Evolutionary conservation across 2,888 invertebrate genomes (phyloP).

Genomic region (Cinara cedri): DNA sequence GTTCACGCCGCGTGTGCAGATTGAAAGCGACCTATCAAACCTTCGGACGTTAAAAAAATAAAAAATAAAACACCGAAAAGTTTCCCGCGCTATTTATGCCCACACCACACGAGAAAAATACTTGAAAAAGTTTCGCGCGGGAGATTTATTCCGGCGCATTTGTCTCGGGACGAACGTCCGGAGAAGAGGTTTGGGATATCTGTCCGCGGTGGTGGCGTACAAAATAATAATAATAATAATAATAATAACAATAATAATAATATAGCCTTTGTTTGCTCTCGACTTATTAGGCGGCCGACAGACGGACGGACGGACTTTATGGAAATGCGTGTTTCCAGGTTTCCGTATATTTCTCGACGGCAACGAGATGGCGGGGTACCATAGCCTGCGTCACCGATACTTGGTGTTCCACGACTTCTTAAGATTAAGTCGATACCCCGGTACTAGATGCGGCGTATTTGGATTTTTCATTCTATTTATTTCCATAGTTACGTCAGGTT

Average conservation of each 20-base stretch:
- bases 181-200: no score
- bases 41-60: conserved; percentile 35
- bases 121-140: conserved; percentile 22
- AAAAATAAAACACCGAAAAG: conserved; percentile 21
- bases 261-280: not conserved
- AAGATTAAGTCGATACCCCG: no score
- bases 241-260: not conserved
- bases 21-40: conserved; percentile 55
- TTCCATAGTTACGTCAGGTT: no score
- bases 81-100: conserved; percentile 7
- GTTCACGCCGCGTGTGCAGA: conserved; percentile 42
- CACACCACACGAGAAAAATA: not conserved
- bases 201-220: no score
- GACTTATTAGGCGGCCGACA: not conserved
- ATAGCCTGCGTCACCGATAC: no score
- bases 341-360: not conserved
- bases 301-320: not conserved
- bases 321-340: not conserved
- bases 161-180: not conserved
- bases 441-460: no score
- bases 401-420: no score
- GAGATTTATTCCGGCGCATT: conserved; percentile 49
- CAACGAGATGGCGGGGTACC: no score
- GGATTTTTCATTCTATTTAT: no score
- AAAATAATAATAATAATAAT: not conserved